A percentile compares a stretch with the other conserved stretches of the same genome.
Evolutionary conservation across 2,113 vertebrate species (phyloP).

Genomic region (Melanerpes formicivorus): DNA sequence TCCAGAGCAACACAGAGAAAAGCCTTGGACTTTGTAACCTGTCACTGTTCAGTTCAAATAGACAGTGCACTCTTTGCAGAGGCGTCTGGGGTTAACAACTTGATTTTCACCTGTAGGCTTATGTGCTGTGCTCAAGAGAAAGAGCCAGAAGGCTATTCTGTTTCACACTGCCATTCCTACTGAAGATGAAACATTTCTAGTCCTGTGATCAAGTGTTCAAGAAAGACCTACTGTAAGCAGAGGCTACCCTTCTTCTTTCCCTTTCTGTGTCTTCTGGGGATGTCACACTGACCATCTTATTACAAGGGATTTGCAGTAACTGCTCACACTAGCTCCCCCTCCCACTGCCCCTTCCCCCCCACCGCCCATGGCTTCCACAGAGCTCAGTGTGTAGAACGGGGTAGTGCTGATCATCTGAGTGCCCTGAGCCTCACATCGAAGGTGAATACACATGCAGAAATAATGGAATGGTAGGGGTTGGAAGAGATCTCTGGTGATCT

Average conservation of each 20-base stretch:
- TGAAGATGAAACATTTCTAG: not conserved
- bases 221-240: not conserved
- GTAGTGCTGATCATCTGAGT: not conserved
- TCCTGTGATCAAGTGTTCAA: not conserved
- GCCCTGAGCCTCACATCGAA: not conserved
- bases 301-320: not conserved
- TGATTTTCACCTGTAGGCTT: not conserved
- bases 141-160: rapidly evolving
- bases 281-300: not conserved
- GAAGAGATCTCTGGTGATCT: too few species aligned
- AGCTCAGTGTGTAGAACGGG: not conserved
- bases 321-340: not conserved
- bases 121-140: not conserved
- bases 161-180: not conserved
- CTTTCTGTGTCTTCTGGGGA: not conserved
- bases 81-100: not conserved
- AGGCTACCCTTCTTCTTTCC: not conserved
- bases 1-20: rapidly evolving
- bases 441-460: not conserved
- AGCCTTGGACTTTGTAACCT: not conserved
- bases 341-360: too few species aligned
- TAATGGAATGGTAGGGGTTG: too few species aligned
- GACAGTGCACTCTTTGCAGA: not conserved
- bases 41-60: not conserved
- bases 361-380: not conserved